Base-by-base conservation (phyloP, 1,140 invertebrate genomes). In the Ridgeia piscesae region DNA sequence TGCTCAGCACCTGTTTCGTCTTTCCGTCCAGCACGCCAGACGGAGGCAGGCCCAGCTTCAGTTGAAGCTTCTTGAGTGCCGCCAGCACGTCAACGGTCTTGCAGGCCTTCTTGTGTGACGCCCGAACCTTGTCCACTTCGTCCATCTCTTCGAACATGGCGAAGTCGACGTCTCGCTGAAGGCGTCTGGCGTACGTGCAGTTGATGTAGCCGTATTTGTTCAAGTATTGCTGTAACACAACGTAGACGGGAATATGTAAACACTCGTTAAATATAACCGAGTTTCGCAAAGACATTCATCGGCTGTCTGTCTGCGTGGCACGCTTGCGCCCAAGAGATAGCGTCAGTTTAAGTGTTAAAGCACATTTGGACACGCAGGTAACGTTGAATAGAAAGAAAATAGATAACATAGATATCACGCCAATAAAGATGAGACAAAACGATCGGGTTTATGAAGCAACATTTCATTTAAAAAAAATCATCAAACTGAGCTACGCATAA, bases 1-100 rank as follows among this genome's bases (percentile, higher is more conserved):
- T 95, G 91, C 95, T 96, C 96, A 96, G 96, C 1, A 95, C 92
- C 35, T 93, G 92, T 91, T 94, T 94, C 9, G 96, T 96, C 50
- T 94, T 93, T 42, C 94, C 93, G 92, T 96, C 95, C 35, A 96
- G 92, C 8, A 94, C 93, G 58, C 96, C 96, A 6, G 96, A 96
- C 58, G 93, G 93, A 14, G 94, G 94, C 89, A 96, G 93, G 91
- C 95, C 95, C 93, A 96, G 96, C n/a, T 94, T 89, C 33, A n/a
- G 17, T 91, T 50, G 33, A 14, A 50, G 42, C 35, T 89, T 89
- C 48, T 91, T 34, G 42, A 77, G 34, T n/a, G 34, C 92, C 27
- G n/a, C 50, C 11, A 31, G 17, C 21, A 42, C 58, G 2, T 89
- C 88, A 33, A 35, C 9, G 21, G 31, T 35, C 35, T 92, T 92